Evolutionary conservation across 1,140 invertebrate species (phyloP).

Genomic region (Dendroctonus valens): DNA sequence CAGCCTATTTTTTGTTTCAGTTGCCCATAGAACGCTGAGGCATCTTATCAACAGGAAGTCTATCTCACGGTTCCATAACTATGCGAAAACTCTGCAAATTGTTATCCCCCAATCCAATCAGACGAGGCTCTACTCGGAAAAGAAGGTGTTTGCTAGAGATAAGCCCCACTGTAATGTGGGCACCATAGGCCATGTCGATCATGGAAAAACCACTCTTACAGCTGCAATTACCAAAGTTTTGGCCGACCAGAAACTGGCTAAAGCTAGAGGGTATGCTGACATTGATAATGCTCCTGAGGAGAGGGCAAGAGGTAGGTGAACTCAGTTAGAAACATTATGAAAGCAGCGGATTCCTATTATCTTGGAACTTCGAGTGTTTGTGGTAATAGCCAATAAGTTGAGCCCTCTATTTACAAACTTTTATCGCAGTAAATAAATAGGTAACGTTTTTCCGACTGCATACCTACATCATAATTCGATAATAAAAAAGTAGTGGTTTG

Average conservation of each 20-base stretch:
- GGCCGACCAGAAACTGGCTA: slow-evolving; percentile 77
- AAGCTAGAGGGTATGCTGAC: slow-evolving; percentile 84
- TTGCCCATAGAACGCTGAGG: slow-evolving; percentile 20
- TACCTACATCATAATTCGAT: no score
- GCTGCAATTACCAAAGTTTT: slow-evolving; percentile 96
- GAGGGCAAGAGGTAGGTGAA: slow-evolving; percentile 74
- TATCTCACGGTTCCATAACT: slow-evolving; percentile 25
- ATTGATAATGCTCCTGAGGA: slow-evolving; percentile 99
- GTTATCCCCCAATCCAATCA: slow-evolving; percentile 26
- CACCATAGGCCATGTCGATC: slow-evolving; percentile 99
- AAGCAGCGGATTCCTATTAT: no score
- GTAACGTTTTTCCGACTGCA: no score
- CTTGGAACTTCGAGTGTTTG: no score
- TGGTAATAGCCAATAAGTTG: no score
- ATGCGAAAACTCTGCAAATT: slow-evolving; percentile 33
- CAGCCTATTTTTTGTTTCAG: slow-evolving; percentile 23
- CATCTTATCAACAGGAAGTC: slow-evolving; percentile 31
- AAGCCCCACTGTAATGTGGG: slow-evolving; percentile 98
- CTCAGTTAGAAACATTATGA: neutral
- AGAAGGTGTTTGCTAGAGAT: slow-evolving; percentile 67
- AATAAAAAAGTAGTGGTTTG: no score
- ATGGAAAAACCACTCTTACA: slow-evolving; percentile 98
- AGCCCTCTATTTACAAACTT: no score
- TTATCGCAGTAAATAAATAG: no score
- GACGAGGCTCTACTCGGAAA: slow-evolving; percentile 36